These are phyloP conservation scores for Anoplolepis gracilipes DNA, from an alignment of 1,140 invertebrate genomes.

Conservation along the genomic window DNA sequence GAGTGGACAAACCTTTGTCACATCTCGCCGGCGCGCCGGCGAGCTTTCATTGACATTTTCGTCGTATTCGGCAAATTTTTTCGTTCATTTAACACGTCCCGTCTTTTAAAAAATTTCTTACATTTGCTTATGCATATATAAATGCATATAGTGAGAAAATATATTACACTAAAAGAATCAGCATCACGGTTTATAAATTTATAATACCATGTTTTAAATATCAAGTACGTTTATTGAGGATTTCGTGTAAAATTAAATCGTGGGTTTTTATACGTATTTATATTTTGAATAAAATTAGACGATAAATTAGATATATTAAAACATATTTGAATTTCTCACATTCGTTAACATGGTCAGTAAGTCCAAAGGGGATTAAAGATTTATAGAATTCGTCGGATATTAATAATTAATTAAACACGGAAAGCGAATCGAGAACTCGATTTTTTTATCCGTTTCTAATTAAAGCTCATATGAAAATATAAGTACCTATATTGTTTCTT, in stretches of 20 bases:
- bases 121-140: not conserved
- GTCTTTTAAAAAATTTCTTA: not conserved
- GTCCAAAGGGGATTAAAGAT: not conserved
- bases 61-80: not conserved
- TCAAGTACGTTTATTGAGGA: too few relatives aligned
- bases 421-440: not conserved
- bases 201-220: not conserved
- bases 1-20: conserved; percentile 53
- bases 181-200: not conserved
- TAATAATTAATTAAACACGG: conserved; percentile 2
- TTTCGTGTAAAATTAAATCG: not conserved
- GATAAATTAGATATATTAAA: not conserved
- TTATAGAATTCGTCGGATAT: not conserved
- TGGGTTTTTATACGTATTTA: not conserved
- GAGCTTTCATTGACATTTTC: conserved; percentile 1
- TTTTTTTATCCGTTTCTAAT: not conserved
- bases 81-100: not conserved
- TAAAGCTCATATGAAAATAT: not conserved
- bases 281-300: not conserved
- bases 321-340: not conserved
- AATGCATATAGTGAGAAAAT: too few relatives aligned
- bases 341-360: not conserved
- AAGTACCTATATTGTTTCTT: not conserved
- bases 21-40: not conserved
- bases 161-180: too few relatives aligned